Conservation (phyloP, 2,888 invertebrate species). For the Aspidiotus rigidus region DNA sequence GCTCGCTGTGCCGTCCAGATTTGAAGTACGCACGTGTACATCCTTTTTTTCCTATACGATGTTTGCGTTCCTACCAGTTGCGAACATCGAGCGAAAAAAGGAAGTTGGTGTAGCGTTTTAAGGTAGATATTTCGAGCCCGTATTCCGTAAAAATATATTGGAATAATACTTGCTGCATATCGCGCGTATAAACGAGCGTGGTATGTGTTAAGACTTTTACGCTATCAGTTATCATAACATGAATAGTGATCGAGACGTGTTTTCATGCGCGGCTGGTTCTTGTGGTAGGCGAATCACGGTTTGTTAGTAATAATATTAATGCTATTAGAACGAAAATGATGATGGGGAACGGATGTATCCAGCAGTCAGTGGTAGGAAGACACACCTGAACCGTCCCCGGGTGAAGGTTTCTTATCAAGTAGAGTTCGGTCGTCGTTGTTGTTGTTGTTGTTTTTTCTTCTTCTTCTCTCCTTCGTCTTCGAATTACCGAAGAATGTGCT, state of each 20-base stretch:
- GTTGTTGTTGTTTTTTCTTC: constrained; percentile 10
- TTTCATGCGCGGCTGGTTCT: background rate
- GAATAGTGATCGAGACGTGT: background rate
- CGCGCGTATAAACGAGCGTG: background rate
- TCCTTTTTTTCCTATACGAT: too few species aligned
- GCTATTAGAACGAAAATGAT: constrained; percentile 12
- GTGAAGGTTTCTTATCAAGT: constrained; percentile 5
- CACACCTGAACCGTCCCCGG: constrained; percentile 23
- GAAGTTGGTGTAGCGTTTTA: too few species aligned
- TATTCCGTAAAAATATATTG: too few species aligned
- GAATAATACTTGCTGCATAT: too few species aligned
- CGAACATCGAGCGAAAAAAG: too few species aligned
- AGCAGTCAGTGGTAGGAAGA: constrained; percentile 11
- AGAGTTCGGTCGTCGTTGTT: background rate
- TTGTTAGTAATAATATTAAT: background rate
- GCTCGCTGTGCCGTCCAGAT: too few species aligned
- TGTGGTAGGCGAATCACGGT: constrained; percentile 26
- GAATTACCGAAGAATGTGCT: constrained; percentile 32
- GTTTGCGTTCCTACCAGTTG: too few species aligned
- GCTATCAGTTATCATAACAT: background rate
- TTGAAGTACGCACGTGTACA: too few species aligned
- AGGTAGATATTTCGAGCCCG: too few species aligned
- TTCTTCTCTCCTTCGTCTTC: background rate
- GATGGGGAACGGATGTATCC: constrained; percentile 26
- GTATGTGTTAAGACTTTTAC: background rate